Base-by-base conservation (phyloP, 2,797 vertebrate species). In the Capromys pilorides region DNA sequence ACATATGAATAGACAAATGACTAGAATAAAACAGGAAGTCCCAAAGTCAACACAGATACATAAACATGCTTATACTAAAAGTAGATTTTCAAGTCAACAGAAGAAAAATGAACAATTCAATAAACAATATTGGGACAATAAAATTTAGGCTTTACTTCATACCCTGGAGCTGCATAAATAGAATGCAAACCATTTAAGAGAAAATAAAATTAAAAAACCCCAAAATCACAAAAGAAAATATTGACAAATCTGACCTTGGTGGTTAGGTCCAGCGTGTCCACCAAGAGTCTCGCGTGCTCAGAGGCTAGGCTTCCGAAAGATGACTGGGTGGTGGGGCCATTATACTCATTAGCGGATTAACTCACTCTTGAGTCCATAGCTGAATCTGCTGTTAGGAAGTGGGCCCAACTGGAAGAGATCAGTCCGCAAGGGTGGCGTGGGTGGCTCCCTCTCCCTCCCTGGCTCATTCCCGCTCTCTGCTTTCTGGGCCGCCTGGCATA, bases 111-210 rank as follows among this genome's bases (percentile, higher is more conserved):
- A 4, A 57, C 22, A 66, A 84, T 90, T 88, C 69, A 90, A 62
- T 86, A 86, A 81, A 28, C 41, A 36, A 13, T 39, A 2, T 33
- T 57, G 22, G 45, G 31, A 75, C 13, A 73, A 33, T 45, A 36
- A 87, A 92, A 24, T 94, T 69, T 80, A 80, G 64, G 57, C 19
- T 19, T 87, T 92, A 77, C n/a, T 21, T 96, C 33, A 90, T 3
- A 71, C 1, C 18, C 22, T 82, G 33, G 1, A 4, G 51, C 33
- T 18, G 51, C 41, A 12, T 86, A 86, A 93, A 66, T 78, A 59
- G n/a, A 95, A 84, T 41, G 86, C 49, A 83, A 89, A 91, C 64
- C 77, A 77, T 64, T 66, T 91, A 81, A 90, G 88, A 80, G 19
- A 77, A 71, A 39, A 54, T 21, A 19, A 49, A 91, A 64, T 21